Evolutionary conservation across 2,797 vertebrate genomes (phyloP).

Genomic region (Bovichtus diacanthus): DNA sequence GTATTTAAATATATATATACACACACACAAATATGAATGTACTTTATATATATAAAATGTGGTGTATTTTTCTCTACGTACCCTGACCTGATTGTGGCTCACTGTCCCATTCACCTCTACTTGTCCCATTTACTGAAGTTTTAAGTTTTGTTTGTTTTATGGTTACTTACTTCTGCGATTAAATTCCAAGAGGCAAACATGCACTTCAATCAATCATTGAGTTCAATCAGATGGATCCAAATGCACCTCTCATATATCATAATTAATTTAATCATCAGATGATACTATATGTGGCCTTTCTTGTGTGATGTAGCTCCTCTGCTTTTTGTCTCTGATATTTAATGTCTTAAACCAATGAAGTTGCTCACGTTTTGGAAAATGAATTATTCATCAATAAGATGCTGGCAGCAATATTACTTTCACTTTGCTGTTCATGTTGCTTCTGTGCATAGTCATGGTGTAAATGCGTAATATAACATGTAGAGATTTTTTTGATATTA

Average conservation of each 20-base stretch:
- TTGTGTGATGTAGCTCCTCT: background rate
- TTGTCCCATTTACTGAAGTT: no score
- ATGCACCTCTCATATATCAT: background rate
- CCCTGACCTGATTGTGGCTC: background rate
- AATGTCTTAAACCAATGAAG: background rate
- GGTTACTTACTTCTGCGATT: background rate
- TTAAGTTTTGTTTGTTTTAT: no score
- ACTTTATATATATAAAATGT: background rate
- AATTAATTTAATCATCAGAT: conserved; percentile 4
- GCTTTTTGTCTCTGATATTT: background rate
- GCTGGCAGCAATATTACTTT: background rate
- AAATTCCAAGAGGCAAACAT: background rate
- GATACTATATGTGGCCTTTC: background rate
- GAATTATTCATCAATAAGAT: background rate
- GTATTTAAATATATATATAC: no score
- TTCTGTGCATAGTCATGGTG: background rate
- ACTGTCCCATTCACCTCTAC: background rate
- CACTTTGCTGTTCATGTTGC: background rate
- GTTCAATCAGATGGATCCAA: background rate
- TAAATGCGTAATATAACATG: background rate
- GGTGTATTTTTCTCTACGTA: background rate
- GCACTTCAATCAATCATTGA: background rate
- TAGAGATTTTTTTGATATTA: background rate
- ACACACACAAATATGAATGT: background rate
- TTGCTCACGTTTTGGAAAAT: background rate